These are phyloP conservation scores for Zaprionus gabonicus DNA, from an alignment of 1,140 invertebrate species.

Conservation along the genomic window DNA sequence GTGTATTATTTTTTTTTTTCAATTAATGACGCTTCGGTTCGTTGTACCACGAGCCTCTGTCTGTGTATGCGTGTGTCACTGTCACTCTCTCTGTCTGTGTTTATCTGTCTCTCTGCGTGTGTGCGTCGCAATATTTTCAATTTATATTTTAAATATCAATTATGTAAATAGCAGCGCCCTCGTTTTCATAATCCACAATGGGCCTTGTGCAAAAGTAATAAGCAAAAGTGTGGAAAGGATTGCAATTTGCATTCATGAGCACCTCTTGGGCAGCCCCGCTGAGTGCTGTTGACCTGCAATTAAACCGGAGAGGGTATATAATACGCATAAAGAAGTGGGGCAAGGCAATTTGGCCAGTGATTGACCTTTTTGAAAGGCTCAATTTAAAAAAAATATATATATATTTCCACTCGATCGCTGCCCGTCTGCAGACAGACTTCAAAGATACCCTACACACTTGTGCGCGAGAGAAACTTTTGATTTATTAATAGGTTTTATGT, in stretches of 20 bases:
- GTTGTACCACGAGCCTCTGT: not conserved
- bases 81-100: not conserved
- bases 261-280: not conserved
- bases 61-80: not conserved
- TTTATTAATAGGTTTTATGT: constrained; percentile 17
- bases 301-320: not conserved
- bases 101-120: constrained; percentile 2
- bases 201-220: constrained; percentile 41
- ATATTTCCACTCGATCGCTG: not conserved
- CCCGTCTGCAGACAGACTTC: not conserved
- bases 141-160: constrained; percentile 76
- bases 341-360: not conserved
- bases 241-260: constrained; percentile 67
- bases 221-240: constrained; percentile 36
- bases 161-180: constrained; percentile 63
- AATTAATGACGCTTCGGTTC: constrained; percentile 59
- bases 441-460: constrained; percentile 6
- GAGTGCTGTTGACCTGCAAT: not conserved
- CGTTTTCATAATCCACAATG: constrained; percentile 69
- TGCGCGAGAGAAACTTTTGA: constrained; percentile 8
- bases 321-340: not conserved
- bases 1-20: constrained; percentile 69
- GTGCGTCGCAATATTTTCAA: constrained; percentile 35
- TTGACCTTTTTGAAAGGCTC: constrained; percentile 1
- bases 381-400: not conserved